Percentiles rank a stretch among this genome's conserved stretches.
Evolutionary conservation across 2,888 invertebrate species (phyloP).

Genomic region (Ophraella communa): DNA sequence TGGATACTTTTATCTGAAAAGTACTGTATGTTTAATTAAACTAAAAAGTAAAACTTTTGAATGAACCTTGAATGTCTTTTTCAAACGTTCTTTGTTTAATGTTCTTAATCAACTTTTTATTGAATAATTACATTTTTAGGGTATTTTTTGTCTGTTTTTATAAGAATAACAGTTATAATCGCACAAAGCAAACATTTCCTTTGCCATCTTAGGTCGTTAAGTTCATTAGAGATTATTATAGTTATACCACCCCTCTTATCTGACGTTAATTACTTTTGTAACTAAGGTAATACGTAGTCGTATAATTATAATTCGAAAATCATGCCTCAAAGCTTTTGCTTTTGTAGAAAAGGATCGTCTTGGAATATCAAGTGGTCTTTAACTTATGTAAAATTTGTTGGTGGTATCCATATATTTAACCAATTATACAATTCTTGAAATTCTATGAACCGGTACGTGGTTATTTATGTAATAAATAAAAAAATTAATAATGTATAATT

Average conservation of each 20-base stretch:
- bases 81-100: too few species aligned
- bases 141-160: not conserved
- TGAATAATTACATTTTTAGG: not conserved
- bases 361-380: not conserved
- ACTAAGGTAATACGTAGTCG: not conserved
- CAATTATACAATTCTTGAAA: too few species aligned
- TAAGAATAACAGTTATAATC: not conserved
- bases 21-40: too few species aligned
- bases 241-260: not conserved
- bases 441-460: too few species aligned
- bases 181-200: not conserved
- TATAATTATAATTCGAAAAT: not conserved
- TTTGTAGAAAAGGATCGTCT: not conserved
- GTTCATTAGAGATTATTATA: not conserved
- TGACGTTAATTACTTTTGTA: not conserved
- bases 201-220: not conserved
- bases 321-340: not conserved
- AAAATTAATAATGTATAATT: too few species aligned
- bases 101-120: too few species aligned
- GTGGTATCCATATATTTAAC: too few species aligned
- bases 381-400: not conserved
- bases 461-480: too few species aligned
- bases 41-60: too few species aligned
- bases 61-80: too few species aligned
- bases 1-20: too few species aligned